phyloP scores from a whole-genome alignment of 2,888 invertebrate genomes.

The Eupithecia tripunctaria region DNA sequence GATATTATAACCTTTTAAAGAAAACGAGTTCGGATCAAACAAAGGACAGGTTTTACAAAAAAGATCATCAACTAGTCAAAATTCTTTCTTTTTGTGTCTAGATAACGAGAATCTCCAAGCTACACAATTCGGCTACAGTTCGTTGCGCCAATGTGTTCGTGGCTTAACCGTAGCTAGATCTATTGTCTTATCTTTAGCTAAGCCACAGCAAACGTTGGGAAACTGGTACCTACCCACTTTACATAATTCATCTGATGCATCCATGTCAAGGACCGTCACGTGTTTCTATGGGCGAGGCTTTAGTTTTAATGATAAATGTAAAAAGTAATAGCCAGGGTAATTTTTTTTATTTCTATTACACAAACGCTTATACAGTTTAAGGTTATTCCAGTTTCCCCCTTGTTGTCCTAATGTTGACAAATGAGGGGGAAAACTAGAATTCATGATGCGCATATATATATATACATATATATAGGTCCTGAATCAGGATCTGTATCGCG shows the following conservation, averaged over 20 bases:
- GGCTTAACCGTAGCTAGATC: constrained; percentile 35
- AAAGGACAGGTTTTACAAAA: neutral
- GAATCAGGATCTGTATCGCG: too few species aligned
- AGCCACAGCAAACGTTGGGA: constrained; percentile 23
- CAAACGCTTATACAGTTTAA: too few species aligned
- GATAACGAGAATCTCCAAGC: constrained; percentile 7
- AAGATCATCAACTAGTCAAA: neutral
- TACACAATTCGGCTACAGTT: constrained; percentile 30
- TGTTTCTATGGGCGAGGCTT: constrained; percentile 5
- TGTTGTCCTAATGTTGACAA: too few species aligned
- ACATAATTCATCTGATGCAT: constrained; percentile 14
- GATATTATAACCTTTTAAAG: neutral
- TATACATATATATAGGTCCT: too few species aligned
- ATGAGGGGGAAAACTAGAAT: too few species aligned
- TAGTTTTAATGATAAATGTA: neutral
- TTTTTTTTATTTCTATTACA: too few species aligned
- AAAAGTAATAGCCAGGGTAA: neutral
- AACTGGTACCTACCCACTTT: constrained; percentile 28
- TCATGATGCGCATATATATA: too few species aligned
- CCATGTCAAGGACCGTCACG: constrained; percentile 18
- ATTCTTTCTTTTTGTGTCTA: constrained; percentile 19
- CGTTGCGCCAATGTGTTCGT: constrained; percentile 37
- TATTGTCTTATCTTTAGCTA: constrained; percentile 36
- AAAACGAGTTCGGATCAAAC: neutral
- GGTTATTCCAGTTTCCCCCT: too few species aligned